These are phyloP conservation scores for Brachionichthys hirsutus DNA, from an alignment of 2,113 vertebrate species.

Conservation along the genomic window DNA sequence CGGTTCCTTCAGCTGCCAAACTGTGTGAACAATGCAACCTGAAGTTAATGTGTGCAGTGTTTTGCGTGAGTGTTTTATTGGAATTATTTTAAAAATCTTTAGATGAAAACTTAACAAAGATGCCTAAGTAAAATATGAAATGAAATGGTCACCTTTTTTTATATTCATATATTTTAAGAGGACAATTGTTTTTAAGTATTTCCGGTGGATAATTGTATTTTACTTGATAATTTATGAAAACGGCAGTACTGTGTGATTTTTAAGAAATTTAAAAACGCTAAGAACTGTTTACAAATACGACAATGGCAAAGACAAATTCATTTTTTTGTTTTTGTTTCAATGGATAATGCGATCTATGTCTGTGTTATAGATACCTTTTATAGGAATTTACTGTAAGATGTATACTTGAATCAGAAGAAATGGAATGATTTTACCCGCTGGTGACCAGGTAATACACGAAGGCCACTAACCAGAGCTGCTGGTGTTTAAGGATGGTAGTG, in stretches of 20 bases:
- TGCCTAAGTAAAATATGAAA: conserved; percentile 39
- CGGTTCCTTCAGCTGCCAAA: conserved; percentile 64
- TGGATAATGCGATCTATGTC: conserved; percentile 35
- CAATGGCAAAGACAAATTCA: conserved; percentile 30
- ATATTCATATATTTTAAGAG: background rate
- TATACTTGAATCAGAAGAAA: conserved; percentile 31
- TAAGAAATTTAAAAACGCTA: conserved; percentile 35
- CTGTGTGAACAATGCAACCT: conserved; percentile 60
- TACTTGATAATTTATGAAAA: conserved; percentile 75
- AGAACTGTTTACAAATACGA: conserved; percentile 61
- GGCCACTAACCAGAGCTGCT: conserved; percentile 22
- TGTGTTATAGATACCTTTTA: conserved; percentile 39
- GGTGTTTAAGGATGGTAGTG: conserved; percentile 10
- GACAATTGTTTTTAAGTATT: conserved; percentile 38
- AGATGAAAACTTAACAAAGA: conserved; percentile 30
- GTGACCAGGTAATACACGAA: background rate
- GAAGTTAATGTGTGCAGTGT: conserved; percentile 43
- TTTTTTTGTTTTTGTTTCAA: conserved; percentile 45
- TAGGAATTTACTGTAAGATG: conserved; percentile 31
- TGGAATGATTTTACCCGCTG: conserved; percentile 19
- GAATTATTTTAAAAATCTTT: conserved; percentile 62
- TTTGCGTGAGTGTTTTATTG: conserved; percentile 47
- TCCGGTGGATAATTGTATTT: conserved; percentile 60
- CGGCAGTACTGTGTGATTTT: conserved; percentile 52
- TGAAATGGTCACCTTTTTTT: conserved; percentile 51